Base-by-base conservation (phyloP, 2,888 invertebrate genomes). In the Lacanobia oleracea region DNA sequence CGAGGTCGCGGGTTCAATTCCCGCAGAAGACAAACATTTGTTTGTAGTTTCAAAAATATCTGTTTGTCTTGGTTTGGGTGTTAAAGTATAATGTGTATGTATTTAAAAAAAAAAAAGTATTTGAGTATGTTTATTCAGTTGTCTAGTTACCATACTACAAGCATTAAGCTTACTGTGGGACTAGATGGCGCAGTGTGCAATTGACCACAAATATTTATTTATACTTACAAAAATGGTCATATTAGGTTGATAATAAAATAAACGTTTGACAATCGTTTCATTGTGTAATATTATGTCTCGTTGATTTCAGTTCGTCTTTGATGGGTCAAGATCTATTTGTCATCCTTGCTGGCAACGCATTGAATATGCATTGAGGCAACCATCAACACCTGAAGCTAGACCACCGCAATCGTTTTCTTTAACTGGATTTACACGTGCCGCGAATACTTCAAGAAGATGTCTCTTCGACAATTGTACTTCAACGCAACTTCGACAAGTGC, bases 391-490 rank as follows among this genome's bases (percentile, higher is more conserved):
- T 37, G 45, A 37, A 72, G 66, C 71, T 50, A 60, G 57, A 67
- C 66, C 53, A 43, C 43, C 66, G 66, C 48, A 53, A 57, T 51
- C 54, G 59, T 62, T 48, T 62, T 48, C 48, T 62, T 59, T 72
- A 63, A 37, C 59, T 48, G 67, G 61, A 43, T 67, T 72, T 53
- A 72, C 67, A 40, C 72, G 72, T 60, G 72, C 67, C 50, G 67
- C 72, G n/a, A 72, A 72, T 61, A 72, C 67, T 51, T 72, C 67
- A 59, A 67, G 72, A 67, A 50, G 72, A 67, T 72, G 72, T 67
- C 67, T 72, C 67, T 60, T 67, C 50, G 67, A 72, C 67, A 50
- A 72, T 45, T 72, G 60, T 54, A 67, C 59, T 68, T 60, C 67
- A 67, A 59, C 67, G 51, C 51, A 61, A 62, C 67, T 67, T 67